A percentile compares a stretch with the other conserved stretches of the same genome.
Evolutionary conservation across 2,888 invertebrate species (phyloP).

Genomic region (Ichneumoninae sp.): DNA sequence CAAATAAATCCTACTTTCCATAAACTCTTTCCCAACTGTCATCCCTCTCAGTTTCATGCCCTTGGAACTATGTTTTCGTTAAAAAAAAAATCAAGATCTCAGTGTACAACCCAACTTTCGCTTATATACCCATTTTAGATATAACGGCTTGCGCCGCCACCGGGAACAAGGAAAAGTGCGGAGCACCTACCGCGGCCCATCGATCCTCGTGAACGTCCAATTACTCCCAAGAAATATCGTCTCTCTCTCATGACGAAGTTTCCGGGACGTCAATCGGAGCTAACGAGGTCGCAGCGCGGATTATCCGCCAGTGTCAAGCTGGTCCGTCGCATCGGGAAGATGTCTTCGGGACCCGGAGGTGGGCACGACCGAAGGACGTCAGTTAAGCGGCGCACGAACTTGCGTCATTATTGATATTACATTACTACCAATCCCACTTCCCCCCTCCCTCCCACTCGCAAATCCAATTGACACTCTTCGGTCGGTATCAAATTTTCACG

Average conservation of each 20-base stretch:
- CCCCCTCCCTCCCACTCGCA: neutral
- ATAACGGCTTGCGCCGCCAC: neutral
- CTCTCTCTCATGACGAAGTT: slow-evolving; percentile 53
- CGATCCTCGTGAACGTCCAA: slow-evolving; percentile 62
- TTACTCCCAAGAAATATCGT: slow-evolving; percentile 56
- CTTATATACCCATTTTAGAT: no score
- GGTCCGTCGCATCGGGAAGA: neutral
- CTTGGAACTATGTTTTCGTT: no score
- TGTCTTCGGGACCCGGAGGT: neutral
- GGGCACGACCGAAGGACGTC: neutral
- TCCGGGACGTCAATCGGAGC: slow-evolving; percentile 60
- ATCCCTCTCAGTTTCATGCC: no score
- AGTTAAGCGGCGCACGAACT: slow-evolving; percentile 3
- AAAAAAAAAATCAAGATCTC: no score
- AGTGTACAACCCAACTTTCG: no score
- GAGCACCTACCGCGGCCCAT: slow-evolving; percentile 21
- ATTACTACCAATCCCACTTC: neutral
- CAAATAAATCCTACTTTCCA: neutral
- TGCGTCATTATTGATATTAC: neutral
- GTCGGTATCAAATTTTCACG: neutral
- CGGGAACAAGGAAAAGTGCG: neutral
- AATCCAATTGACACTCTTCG: neutral
- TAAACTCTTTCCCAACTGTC: no score
- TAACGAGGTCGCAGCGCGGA: slow-evolving; percentile 37
- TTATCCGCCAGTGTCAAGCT: slow-evolving; percentile 51